Evolutionary conservation across 2,113 vertebrate species (phyloP), one percentile per base, ranked within the genome.

Genomic region (Actenoides hombroni): DNA sequence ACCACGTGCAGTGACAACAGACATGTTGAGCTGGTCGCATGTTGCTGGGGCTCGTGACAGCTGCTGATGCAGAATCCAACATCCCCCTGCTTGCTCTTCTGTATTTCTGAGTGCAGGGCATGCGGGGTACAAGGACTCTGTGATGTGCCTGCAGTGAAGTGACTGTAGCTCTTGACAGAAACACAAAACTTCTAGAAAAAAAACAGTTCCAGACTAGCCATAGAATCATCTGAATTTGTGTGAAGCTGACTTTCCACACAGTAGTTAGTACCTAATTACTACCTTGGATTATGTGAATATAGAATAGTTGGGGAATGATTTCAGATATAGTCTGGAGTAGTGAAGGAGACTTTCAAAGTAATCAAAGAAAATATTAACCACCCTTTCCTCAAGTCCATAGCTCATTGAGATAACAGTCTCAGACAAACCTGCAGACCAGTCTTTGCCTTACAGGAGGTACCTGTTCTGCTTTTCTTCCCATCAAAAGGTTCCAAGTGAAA

Each of bases 1-100:
- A 8, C 23, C 23, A 18, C 11, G 13, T 0, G 18, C 24, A 40
- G 60, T 24, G 64, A 4, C 8, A 21, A 20, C 31, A 16, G 64
- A 79, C 0, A 4, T 6, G 6, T 21, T n/a, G 54, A 59, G 15
- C 7, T 40, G 35, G 59, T 6, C 0, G 0, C 5, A 3, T 0
- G 0, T 9, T 54, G 35, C 57, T 53, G 44, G 16, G 61, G 26
- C 28, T 29, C 23, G 18, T n/a, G 61, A 3, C 31, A 53, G 11
- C 26, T 2, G 6, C 14, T 35, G n/a, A 7, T 21, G 48, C 57
- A 61, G 39, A 46, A 44, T 3, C 5, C 25, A 26, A 11, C 18
- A 16, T 42, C 24, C n/a, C 26, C 16, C 24, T 80, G 39, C 39
- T 75, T 16, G 5, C 8, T 11, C 33, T 56, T 16, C 25, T 33